Base-by-base conservation (phyloP, 37 sponge, comb jelly and placozoan species). In the Cliona cf. orientalis region DNA sequence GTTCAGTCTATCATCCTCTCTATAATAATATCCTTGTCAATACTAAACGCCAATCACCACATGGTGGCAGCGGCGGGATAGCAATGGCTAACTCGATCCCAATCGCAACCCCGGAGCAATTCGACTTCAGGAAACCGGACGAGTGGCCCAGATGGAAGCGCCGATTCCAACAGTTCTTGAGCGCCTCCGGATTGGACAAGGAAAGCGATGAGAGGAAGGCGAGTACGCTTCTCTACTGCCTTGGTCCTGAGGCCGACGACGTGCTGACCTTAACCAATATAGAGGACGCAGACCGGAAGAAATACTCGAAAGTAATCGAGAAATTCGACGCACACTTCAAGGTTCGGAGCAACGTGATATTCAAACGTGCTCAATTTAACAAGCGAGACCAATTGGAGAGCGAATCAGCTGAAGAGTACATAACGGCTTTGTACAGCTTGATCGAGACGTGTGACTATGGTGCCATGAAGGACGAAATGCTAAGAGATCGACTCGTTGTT, bases 1-100 rank as follows among this genome's bases (percentile, higher is more conserved):
- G n/a, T n/a, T n/a, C n/a, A n/a, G n/a, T n/a, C n/a, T n/a, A n/a
- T n/a, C n/a, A n/a, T n/a, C n/a, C n/a, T n/a, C n/a, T n/a, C n/a
- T n/a, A n/a, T n/a, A n/a, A n/a, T n/a, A n/a, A n/a, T n/a, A n/a
- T n/a, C n/a, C n/a, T n/a, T n/a, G n/a, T n/a, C n/a, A n/a, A n/a
- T n/a, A n/a, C n/a, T n/a, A n/a, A n/a, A n/a, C n/a, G n/a, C n/a
- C n/a, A n/a, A n/a, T n/a, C n/a, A n/a, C 38, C 57, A 74, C 75
- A 74, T 74, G 75, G 75, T 74, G 75, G 21, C 75, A 74, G 75
- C 21, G 39, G 75, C 32, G 75, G 58, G 75, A 67, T 67, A 7
- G 40, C 32, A 3, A 56, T 57, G 59, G 63, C 77, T 3, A 41
- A 38, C 43, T 11, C 22, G 7, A n/a, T 40, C 40, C 29, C 32